Evolutionary conservation across 1,140 invertebrate genomes (phyloP), one percentile per base, ranked within the genome.

Genomic region (Sminthurinus signatus): DNA sequence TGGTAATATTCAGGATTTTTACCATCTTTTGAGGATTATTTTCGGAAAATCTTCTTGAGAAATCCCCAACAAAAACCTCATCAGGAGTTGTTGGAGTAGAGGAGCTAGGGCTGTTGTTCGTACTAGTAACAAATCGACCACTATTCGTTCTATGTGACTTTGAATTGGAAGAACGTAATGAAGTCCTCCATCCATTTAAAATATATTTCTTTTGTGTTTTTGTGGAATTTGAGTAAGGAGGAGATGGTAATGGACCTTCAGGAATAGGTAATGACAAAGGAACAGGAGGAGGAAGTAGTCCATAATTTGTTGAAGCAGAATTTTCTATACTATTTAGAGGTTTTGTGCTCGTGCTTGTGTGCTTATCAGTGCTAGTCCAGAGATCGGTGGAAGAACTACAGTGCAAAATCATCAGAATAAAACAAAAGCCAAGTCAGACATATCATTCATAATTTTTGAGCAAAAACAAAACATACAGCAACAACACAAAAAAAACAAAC

Each of bases 161-260:
- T 36, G 8, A n/a, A n/a, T n/a, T n/a, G n/a, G n/a, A n/a, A n/a
- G 59, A 50, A 12, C 67, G 42, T 29, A 69, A 32, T 25, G 63
- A 62, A 27, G 52, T 69, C 58, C 64, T 39, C 67, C 67, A 69
- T 8, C 67, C 63, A 46, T 65, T 69, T 25, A 69, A 39, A 36
- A 46, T 58, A 29, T 64, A 58, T 50, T 65, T 65, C 39, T 68
- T 67, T 19, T 32, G 56, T 23, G 43, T 58, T 42, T 23, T 39
- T 60, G 44, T 15, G 17, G 31, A 27, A 27, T 32, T 2, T 60
- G n/a, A n/a, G n/a, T n/a, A n/a, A n/a, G n/a, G n/a, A n/a, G n/a
- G 58, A 51, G 44, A 32, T 14, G 31, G 29, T 21, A n/a, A 17
- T 10, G 29, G 19, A 28, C 23, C 27, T 32, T 54, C 14, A 29